Evolutionary conservation across 2,797 vertebrate species (phyloP).

Genomic region (Xerus rutilus): DNA sequence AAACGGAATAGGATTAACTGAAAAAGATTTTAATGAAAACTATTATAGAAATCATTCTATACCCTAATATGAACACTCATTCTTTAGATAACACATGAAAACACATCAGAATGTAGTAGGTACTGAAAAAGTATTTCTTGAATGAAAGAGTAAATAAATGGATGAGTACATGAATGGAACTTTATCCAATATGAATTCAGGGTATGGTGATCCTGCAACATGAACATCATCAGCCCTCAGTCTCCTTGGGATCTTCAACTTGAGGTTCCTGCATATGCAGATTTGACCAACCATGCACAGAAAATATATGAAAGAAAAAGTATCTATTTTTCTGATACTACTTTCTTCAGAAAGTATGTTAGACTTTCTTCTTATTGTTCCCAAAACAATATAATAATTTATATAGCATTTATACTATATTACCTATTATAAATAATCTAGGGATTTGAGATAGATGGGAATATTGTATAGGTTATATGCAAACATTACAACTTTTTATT

Average conservation of each 20-base stretch:
- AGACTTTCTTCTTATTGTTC: neutral
- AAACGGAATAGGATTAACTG: neutral
- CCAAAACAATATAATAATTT: neutral
- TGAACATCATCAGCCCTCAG: rapidly evolving
- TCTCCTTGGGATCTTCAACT: neutral
- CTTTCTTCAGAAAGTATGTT: no score
- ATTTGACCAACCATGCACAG: neutral
- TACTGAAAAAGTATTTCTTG: neutral
- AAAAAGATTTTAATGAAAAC: neutral
- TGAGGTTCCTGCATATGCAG: no score
- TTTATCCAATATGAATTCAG: neutral
- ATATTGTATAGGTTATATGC: neutral
- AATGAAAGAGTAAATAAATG: neutral
- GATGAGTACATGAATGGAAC: neutral
- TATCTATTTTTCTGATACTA: no score
- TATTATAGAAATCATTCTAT: neutral
- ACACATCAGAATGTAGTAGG: neutral
- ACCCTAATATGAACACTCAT: neutral
- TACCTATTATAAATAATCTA: neutral
- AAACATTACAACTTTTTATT: neutral
- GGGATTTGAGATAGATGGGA: no score
- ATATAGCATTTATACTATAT: neutral
- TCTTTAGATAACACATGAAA: neutral
- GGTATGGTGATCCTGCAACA: neutral
- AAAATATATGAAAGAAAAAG: neutral